Evolutionary conservation across 2,888 invertebrate species (phyloP).

Genomic region (Metallyticus violacea): DNA sequence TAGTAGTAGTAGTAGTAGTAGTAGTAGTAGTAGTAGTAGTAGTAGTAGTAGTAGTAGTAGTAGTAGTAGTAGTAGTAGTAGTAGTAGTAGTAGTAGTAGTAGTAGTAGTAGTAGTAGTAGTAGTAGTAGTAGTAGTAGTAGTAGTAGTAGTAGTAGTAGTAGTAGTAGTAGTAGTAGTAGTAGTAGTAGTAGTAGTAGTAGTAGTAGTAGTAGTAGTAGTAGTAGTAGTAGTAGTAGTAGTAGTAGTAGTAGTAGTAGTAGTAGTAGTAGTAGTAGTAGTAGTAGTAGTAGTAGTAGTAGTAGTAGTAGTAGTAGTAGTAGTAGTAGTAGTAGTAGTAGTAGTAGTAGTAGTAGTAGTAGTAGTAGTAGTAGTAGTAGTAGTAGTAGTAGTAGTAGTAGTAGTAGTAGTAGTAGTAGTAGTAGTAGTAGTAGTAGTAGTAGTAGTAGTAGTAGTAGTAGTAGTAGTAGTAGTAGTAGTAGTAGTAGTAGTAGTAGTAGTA

Average conservation of each 20-base stretch:
- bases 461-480: neutral
- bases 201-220: neutral
- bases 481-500: neutral
- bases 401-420: neutral
- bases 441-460: neutral
- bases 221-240: neutral
- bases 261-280: neutral
- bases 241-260: neutral
- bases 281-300: neutral
- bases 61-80: neutral
- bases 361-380: neutral
- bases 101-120: neutral
- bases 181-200: neutral
- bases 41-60: neutral
- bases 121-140: neutral
- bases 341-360: neutral
- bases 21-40: neutral
- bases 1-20: neutral
- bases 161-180: neutral
- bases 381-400: neutral
- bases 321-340: neutral
- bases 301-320: neutral
- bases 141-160: neutral
- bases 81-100: neutral
- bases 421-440: neutral